Evolutionary conservation across 2,888 invertebrate genomes (phyloP), one percentile per base, ranked within the genome.

Genomic region (Cheilosia soror): DNA sequence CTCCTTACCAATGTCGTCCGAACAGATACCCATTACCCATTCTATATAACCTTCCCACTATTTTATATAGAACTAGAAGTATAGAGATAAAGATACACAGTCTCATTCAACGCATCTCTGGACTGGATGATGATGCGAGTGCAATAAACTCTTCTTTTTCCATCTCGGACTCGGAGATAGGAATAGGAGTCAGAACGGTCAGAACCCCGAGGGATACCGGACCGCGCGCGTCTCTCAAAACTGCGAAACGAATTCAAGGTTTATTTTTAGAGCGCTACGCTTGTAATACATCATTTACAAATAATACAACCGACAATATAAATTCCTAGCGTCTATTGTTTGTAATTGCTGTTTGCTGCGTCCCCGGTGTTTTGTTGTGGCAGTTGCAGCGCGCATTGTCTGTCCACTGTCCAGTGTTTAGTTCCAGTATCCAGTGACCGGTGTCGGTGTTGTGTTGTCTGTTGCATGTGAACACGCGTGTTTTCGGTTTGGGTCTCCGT

Each of bases 271-370:
- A 85, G 76, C 80, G 80, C 81, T 85, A 81, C 76, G 85, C 85
- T 85, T 87, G 87, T 87, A 87, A 87, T 87, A 87, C 87, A 87
- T 87, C 87, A 87, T 87, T 87, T 87, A 87, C 87, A 87, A 87
- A 87, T 87, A 87, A 72, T 85, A 87, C 87, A 87, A 86, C 87
- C 79, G 81, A 79, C 87, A 80, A 85, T 85, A 85, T 85, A 85
- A 85, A 85, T 85, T 85, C 85, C 77, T 85, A 80, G 85, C 76
- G 62, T 85, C 80, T 85, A 85, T 85, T 85, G 85, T 85, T 81
- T 85, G 85, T 85, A 85, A 85, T 85, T 85, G 85, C 81, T 85
- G 85, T 80, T 72, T 33, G 37, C 76, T 68, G 55, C 13, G 58
- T 57, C 33, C 53, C 44, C n/a, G 31, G 42, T 60, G 40, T 44